Conservation (phyloP, 2,797 vertebrate species). For the Argya squamiceps region DNA sequence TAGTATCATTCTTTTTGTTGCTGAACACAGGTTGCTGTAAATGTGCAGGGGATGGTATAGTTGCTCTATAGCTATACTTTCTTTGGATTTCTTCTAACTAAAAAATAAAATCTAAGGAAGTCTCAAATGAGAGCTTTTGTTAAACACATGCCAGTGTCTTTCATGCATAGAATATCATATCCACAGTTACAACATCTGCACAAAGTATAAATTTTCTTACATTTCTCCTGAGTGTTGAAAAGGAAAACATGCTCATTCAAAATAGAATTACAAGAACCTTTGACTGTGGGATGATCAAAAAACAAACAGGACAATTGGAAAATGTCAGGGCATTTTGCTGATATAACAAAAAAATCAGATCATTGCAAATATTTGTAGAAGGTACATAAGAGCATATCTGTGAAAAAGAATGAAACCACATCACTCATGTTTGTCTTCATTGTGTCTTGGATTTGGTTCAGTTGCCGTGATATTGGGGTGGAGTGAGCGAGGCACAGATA, state of each 20-base stretch:
- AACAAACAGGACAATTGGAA: background rate
- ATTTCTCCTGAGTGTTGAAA: background rate
- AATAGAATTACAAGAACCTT: background rate
- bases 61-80: background rate
- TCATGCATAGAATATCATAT: background rate
- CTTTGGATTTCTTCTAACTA: background rate
- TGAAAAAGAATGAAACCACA: background rate
- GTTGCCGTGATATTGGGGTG: background rate
- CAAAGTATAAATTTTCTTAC: background rate
- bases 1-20: background rate
- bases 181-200: background rate
- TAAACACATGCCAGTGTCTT: background rate
- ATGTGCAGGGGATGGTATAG: background rate
- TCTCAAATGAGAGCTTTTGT: background rate
- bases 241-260: background rate
- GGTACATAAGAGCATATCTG: background rate
- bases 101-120: background rate
- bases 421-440: background rate
- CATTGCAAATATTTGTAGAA: background rate
- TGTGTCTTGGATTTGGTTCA: background rate
- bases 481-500: rapidly evolving
- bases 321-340: background rate
- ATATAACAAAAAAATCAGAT: background rate
- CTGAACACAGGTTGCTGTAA: background rate
- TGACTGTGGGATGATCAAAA: background rate